Percentiles rank a stretch among this genome's conserved stretches.
These are phyloP conservation scores for Dichetophora obliterata DNA, from an alignment of 2,888 invertebrate species.

Conservation along the genomic window DNA sequence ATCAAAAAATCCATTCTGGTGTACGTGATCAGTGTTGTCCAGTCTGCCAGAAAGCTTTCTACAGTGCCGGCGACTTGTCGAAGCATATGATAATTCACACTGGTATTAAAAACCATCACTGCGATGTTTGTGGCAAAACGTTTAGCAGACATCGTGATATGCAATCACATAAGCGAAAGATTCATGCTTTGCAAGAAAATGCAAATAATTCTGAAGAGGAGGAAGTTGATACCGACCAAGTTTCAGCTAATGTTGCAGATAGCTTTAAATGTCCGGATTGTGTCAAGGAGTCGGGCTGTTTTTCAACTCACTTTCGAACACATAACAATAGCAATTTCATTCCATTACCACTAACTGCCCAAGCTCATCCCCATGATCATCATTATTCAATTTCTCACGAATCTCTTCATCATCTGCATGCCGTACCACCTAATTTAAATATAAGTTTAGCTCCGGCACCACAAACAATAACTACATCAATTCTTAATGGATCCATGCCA, in stretches of 20 bases:
- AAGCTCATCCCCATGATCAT: constrained; percentile 46
- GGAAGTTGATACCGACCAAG: constrained; percentile 58
- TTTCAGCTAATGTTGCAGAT: constrained; percentile 56
- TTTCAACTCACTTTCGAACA: constrained; percentile 67
- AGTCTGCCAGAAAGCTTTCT: constrained; percentile 74
- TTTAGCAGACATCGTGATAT: constrained; percentile 74
- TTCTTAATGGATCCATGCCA: not conserved
- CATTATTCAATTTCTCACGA: constrained; percentile 23
- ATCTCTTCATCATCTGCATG: constrained; percentile 34
- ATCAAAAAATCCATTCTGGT: constrained; percentile 76
- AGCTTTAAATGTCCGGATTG: constrained; percentile 69
- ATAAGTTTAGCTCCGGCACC: constrained; percentile 52
- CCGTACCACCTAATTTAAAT: constrained; percentile 45
- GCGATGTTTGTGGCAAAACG: constrained; percentile 73
- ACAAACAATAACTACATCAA: constrained; percentile 41
- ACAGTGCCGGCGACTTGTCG: constrained; percentile 74
- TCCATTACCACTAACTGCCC: constrained; percentile 55
- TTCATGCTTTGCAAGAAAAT: constrained; percentile 59
- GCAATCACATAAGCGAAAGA: constrained; percentile 70
- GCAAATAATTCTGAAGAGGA: constrained; percentile 49
- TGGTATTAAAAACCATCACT: constrained; percentile 74
- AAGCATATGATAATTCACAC: constrained; percentile 75
- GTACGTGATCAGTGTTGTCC: constrained; percentile 75
- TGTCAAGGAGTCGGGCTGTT: constrained; percentile 65
- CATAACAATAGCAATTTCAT: constrained; percentile 62